Evolutionary conservation across 2,113 vertebrate genomes (phyloP).

Genomic region (Echinops telfairi): DNA sequence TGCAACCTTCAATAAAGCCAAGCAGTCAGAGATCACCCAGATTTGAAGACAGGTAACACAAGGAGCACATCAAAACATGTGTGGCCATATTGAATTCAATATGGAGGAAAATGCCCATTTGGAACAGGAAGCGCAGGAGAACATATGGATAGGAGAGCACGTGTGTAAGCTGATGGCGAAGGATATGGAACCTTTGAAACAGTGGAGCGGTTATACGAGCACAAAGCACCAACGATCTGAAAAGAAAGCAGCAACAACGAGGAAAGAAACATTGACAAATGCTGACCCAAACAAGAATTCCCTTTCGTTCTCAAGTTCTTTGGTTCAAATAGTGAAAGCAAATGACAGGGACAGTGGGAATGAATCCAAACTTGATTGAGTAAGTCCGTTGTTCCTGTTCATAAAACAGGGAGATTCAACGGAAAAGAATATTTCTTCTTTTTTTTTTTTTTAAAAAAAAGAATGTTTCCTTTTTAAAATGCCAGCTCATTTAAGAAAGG

Average conservation of each 20-base stretch:
- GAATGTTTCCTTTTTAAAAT: background rate
- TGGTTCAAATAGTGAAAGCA: background rate
- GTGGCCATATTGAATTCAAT: background rate
- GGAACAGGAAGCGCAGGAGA: background rate
- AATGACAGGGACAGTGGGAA: background rate
- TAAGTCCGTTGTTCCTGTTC: conserved; percentile 1
- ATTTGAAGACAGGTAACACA: background rate
- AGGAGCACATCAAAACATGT: background rate
- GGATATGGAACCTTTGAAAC: background rate
- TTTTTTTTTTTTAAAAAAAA: no score
- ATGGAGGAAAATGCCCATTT: background rate
- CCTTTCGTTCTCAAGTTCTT: conserved; percentile 31
- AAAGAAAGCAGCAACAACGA: background rate
- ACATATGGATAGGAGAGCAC: background rate
- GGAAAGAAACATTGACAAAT: background rate
- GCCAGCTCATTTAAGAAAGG: background rate
- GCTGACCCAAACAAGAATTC: background rate
- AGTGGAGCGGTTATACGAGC: background rate
- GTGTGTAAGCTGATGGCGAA: conserved; percentile 4
- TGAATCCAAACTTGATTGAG: background rate
- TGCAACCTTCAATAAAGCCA: background rate
- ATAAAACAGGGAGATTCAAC: background rate
- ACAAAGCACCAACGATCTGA: background rate
- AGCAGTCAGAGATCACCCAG: background rate
- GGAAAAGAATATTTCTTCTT: background rate